Conservation (phyloP, 2,113 vertebrate genomes). For the Phalacrocorax aristotelis region DNA sequence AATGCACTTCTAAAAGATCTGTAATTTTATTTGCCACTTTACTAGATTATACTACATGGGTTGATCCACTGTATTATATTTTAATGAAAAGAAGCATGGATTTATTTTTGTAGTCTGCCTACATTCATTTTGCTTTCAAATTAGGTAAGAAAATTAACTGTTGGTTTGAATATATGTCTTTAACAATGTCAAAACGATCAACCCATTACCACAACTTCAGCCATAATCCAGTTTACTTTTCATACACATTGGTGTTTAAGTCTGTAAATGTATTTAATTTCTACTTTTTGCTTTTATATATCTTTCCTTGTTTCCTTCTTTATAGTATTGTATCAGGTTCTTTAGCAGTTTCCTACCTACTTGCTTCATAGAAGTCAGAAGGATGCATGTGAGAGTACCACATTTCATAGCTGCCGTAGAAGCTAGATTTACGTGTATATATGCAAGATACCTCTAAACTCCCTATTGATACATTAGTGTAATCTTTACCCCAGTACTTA, state of each 20-base stretch:
- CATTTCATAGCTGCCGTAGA: background rate
- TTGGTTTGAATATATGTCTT: background rate
- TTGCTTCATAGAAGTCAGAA: background rate
- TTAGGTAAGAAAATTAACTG: background rate
- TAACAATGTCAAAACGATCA: background rate
- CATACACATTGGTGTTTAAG: background rate
- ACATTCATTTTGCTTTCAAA: background rate
- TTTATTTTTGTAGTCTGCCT: background rate
- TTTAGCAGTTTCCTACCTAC: background rate
- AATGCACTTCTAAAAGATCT: background rate
- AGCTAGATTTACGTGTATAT: background rate
- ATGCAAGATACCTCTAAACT: background rate
- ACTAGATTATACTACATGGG: background rate
- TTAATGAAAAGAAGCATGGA: background rate
- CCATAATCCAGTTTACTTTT: background rate
- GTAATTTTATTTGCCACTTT: background rate
- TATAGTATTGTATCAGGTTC: background rate
- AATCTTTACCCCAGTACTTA: background rate
- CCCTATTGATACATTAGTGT: background rate
- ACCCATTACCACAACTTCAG: background rate
- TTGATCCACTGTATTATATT: background rate
- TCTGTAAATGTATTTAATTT: background rate
- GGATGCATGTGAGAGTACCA: background rate
- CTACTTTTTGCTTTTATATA: background rate
- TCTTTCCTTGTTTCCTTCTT: background rate